These are phyloP conservation scores for Strix aluco DNA, from an alignment of 2,113 vertebrate genomes.

Conservation along the genomic window DNA sequence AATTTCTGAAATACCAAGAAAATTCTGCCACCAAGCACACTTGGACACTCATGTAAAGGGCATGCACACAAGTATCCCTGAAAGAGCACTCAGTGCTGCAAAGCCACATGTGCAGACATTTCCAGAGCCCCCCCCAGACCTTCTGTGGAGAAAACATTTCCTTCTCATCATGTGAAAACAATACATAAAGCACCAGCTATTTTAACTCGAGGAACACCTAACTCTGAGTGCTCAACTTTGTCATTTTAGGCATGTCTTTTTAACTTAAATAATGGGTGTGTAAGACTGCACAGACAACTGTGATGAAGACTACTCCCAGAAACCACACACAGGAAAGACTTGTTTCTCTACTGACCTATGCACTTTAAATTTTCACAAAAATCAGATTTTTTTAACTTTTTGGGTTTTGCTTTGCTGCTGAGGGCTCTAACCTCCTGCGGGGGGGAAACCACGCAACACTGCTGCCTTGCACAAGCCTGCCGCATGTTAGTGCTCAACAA, in stretches of 20 bases:
- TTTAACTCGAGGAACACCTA: not conserved
- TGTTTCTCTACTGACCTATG: not conserved
- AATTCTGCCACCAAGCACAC: not conserved
- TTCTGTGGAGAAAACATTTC: not conserved
- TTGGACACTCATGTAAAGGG: not conserved
- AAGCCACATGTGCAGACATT: not conserved
- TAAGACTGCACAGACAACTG: not conserved
- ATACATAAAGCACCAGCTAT: not conserved
- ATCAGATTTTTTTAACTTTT: not conserved
- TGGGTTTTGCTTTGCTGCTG: not conserved
- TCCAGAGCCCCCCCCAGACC: not conserved
- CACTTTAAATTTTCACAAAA: not conserved
- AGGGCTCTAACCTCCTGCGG: not conserved
- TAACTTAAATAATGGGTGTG: not conserved
- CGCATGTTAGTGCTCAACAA: not conserved
- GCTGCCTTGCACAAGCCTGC: not conserved
- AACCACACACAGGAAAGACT: not conserved
- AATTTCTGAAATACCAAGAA: not conserved
- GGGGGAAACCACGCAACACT: accelerated
- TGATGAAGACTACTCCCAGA: not conserved
- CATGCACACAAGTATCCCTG: not conserved
- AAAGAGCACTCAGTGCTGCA: not conserved
- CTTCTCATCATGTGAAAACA: not conserved
- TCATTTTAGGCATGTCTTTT: not conserved
- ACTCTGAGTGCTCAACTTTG: not conserved